phyloP scores from a whole-genome alignment of 2,113 vertebrate genomes.

The Mola mola region DNA sequence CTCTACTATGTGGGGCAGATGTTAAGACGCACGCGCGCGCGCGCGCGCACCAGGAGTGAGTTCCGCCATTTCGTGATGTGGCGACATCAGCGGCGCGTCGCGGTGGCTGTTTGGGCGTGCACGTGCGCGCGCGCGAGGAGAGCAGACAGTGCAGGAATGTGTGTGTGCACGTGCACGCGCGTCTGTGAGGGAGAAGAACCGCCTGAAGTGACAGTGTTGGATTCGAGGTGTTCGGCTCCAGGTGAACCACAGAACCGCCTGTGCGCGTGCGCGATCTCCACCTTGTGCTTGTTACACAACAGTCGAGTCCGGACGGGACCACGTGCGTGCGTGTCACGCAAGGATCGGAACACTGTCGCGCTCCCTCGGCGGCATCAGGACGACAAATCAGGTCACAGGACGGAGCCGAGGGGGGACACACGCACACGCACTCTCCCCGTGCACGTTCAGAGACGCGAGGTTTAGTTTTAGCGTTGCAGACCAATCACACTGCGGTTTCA shows the following conservation, averaged over 20 bases:
- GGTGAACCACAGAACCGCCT: too few species aligned
- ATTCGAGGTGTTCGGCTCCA: too few species aligned
- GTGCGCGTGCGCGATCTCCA: constrained; percentile 15
- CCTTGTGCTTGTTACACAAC: constrained; percentile 17
- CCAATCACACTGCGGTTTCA: too few species aligned
- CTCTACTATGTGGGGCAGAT: constrained; percentile 60
- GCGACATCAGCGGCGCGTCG: constrained; percentile 58
- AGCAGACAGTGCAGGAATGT: constrained; percentile 55
- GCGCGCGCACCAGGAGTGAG: constrained; percentile 47
- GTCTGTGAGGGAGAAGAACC: constrained; percentile 1
- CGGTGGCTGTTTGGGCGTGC: constrained; percentile 34
- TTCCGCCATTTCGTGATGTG: constrained; percentile 80
- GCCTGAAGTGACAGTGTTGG: too few species aligned
- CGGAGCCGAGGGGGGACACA: neutral
- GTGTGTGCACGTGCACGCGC: constrained; percentile 24
- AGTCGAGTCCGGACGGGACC: constrained; percentile 71
- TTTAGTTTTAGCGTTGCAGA: too few species aligned
- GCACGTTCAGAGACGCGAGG: too few species aligned
- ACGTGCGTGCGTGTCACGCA: constrained; percentile 1
- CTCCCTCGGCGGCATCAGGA: constrained; percentile 19
- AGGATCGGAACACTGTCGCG: constrained; percentile 19
- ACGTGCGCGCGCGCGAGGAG: constrained; percentile 1
- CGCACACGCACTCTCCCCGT: too few species aligned
- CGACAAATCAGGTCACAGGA: constrained; percentile 73
- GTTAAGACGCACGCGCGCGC: constrained; percentile 38